Conservation (phyloP, 1,140 invertebrate species). For the Pseudomyrmex gracilis region DNA sequence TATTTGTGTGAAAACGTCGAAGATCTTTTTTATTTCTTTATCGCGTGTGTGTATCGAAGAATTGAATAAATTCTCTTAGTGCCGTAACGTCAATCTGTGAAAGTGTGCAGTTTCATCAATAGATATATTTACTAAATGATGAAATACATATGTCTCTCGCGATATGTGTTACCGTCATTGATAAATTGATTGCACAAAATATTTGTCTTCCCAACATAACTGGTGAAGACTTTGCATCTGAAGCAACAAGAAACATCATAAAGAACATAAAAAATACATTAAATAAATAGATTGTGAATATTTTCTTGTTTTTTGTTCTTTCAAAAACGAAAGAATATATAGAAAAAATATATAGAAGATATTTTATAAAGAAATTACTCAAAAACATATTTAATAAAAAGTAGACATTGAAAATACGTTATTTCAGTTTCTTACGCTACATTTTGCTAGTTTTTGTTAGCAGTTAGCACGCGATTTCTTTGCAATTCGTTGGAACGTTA, state of each 20-base stretch:
- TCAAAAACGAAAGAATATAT: not conserved
- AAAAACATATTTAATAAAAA: not conserved
- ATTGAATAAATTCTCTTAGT: slow-evolving; percentile 20
- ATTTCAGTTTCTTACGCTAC: too few relatives aligned
- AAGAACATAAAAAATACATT: not conserved
- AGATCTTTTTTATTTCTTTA: slow-evolving; percentile 19
- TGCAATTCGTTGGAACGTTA: slow-evolving; percentile 10
- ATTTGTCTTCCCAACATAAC: not conserved
- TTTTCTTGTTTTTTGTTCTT: not conserved
- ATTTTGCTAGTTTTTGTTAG: not conserved
- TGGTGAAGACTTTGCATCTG: not conserved
- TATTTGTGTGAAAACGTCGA: slow-evolving; percentile 18
- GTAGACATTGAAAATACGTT: not conserved
- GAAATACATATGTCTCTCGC: not conserved
- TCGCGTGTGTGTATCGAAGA: slow-evolving; percentile 1
- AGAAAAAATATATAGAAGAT: too few relatives aligned
- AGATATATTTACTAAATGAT: slow-evolving; percentile 24
- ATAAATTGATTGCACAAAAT: not conserved
- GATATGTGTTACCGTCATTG: not conserved
- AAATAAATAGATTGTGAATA: not conserved
- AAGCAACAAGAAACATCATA: not conserved
- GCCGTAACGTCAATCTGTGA: slow-evolving; percentile 13
- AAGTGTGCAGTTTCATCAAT: slow-evolving; percentile 18
- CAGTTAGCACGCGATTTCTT: not conserved
- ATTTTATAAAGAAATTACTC: not conserved